phyloP scores from a whole-genome alignment of 2,888 invertebrate genomes.

The Ariolimax columbianus region DNA sequence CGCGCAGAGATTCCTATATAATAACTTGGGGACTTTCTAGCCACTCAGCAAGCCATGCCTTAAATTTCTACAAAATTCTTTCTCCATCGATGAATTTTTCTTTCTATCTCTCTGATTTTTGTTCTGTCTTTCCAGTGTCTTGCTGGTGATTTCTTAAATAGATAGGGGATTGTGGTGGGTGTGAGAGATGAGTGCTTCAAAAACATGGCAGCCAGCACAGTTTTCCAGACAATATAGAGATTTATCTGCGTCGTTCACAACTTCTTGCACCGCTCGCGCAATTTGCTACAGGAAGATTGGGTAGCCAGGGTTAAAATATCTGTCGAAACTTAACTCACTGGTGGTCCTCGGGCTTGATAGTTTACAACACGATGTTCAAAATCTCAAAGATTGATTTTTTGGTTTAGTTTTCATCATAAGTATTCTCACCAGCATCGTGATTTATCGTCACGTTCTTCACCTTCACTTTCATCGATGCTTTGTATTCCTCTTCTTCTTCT shows the following conservation, averaged over 20 bases:
- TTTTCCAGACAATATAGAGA: conserved; percentile 22
- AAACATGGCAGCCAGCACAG: background rate
- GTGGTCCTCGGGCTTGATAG: background rate
- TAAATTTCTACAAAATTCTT: conserved; percentile 10
- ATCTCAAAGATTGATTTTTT: background rate
- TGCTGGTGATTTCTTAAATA: background rate
- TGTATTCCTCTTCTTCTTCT: no score
- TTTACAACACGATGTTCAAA: background rate
- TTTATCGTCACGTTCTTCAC: background rate
- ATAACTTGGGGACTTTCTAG: conserved; percentile 2
- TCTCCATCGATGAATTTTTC: background rate
- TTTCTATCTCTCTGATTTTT: background rate
- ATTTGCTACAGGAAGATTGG: conserved; percentile 12
- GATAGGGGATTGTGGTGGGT: conserved; percentile 14
- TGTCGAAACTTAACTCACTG: background rate
- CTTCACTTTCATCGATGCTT: background rate
- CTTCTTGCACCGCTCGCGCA: background rate
- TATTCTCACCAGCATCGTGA: no score
- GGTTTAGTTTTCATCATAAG: no score
- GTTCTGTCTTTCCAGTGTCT: background rate
- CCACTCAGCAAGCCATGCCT: background rate
- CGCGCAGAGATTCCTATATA: conserved; percentile 7
- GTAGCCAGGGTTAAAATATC: background rate
- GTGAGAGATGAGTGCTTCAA: conserved; percentile 4
- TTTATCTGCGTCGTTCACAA: background rate